Evolutionary conservation across 2,113 vertebrate species (phyloP).

Genomic region (Myrmecophaga tridactyla): DNA sequence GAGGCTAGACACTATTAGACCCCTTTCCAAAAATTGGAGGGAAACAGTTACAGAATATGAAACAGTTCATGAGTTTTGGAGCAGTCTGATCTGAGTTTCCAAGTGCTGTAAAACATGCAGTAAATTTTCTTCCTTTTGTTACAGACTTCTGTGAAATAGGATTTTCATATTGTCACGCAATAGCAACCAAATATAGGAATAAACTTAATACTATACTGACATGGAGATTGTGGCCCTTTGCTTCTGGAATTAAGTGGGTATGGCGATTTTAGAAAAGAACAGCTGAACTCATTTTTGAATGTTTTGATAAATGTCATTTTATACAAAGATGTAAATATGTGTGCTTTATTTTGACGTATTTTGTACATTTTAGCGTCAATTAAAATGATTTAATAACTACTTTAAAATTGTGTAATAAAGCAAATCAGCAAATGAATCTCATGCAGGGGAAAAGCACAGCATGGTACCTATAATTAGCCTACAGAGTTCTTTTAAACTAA

Average conservation of each 20-base stretch:
- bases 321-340: not conserved
- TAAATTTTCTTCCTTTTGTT: not conserved
- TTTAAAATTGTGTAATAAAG: conserved; percentile 50
- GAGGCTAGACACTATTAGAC: not conserved
- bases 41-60: not conserved
- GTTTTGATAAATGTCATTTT: not conserved
- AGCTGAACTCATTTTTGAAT: not conserved
- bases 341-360: not conserved
- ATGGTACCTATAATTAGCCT: conserved; percentile 40
- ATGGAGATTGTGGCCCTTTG: not conserved
- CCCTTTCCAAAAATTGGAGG: not conserved
- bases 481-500: conserved; percentile 58
- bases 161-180: not conserved
- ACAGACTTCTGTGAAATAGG: not conserved
- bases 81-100: not conserved
- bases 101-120: not conserved
- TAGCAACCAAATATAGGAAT: conserved; percentile 10
- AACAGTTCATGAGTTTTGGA: not conserved
- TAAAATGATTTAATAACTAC: conserved; percentile 22
- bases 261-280: not conserved
- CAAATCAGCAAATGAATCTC: not conserved
- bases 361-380: not conserved
- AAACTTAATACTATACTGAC: not conserved
- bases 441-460: not conserved
- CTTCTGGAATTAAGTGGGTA: not conserved